A percentile compares a stretch with the other conserved stretches of the same genome.
Evolutionary conservation across 1,140 invertebrate species (phyloP).

Genomic region (Copidosoma floridanum): DNA sequence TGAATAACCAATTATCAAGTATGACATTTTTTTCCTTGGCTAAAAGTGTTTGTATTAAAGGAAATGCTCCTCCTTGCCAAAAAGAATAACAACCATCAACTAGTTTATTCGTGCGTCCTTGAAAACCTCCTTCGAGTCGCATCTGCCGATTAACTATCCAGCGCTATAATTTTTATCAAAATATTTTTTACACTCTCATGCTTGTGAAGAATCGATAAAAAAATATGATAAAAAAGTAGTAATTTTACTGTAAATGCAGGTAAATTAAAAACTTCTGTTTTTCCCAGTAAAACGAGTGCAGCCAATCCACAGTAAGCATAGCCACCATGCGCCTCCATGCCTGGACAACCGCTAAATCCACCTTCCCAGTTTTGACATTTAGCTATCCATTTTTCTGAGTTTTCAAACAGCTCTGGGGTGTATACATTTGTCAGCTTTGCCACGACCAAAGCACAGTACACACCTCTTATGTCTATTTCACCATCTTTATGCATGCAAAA

Average conservation of each 20-base stretch:
- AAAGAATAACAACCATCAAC: constrained; percentile 99
- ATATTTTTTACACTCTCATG: constrained; percentile 9
- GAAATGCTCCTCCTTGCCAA: constrained; percentile 94
- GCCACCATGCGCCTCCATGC: constrained; percentile 97
- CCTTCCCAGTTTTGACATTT: constrained; percentile 98
- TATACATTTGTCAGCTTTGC: constrained; percentile 85
- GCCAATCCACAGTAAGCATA: constrained; percentile 97
- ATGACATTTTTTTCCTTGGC: constrained; percentile 42
- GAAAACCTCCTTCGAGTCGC: constrained; percentile 88
- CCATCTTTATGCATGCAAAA: constrained; percentile 90
- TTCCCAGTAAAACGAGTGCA: constrained; percentile 77
- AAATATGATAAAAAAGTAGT: constrained; percentile 5
- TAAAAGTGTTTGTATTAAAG: constrained; percentile 67
- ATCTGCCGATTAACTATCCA: constrained; percentile 90
- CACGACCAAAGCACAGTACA: constrained; percentile 91
- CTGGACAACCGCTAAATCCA: constrained; percentile 91
- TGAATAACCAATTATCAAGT: constrained; percentile 67
- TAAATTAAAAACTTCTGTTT: constrained; percentile 77
- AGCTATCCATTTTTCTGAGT: constrained; percentile 87
- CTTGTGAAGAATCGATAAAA: constrained; percentile 9
- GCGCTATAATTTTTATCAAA: constrained; percentile 59
- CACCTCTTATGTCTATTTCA: constrained; percentile 93
- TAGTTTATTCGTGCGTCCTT: constrained; percentile 95
- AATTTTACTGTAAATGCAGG: constrained; percentile 70
- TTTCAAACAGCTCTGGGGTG: constrained; percentile 75